Evolutionary conservation across 2,888 invertebrate species (phyloP).

Genomic region (Agonopterix subpropinquella): DNA sequence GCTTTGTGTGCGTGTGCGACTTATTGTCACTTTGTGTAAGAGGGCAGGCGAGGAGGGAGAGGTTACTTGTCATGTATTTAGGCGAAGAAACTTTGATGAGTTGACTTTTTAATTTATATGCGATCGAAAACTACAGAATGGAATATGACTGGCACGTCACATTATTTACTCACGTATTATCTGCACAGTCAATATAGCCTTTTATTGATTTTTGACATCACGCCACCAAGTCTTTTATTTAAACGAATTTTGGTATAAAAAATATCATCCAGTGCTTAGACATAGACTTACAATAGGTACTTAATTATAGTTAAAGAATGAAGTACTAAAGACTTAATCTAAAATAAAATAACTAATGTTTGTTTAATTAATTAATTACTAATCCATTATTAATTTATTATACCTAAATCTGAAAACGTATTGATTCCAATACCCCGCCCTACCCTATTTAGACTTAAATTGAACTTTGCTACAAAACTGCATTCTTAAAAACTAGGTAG

Average conservation of each 20-base stretch:
- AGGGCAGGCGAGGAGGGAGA: constrained; percentile 67
- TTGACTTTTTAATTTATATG: constrained; percentile 68
- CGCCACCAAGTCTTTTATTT: constrained; percentile 27
- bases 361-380: too few species aligned
- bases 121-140: constrained; percentile 1
- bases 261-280: too few species aligned
- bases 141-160: constrained; percentile 18
- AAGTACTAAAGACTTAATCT: too few species aligned
- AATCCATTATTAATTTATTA: too few species aligned
- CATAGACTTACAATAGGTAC: too few species aligned
- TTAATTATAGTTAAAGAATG: too few species aligned
- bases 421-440: too few species aligned
- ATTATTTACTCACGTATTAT: constrained; percentile 44
- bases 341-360: too few species aligned
- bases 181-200: constrained; percentile 28
- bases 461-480: too few species aligned
- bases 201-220: constrained; percentile 59
- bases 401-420: too few species aligned
- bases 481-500: too few species aligned
- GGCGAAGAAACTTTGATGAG: constrained; percentile 69
- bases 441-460: too few species aligned
- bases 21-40: constrained; percentile 71
- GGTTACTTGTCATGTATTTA: constrained; percentile 73
- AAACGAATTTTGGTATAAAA: neutral
- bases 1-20: constrained; percentile 53